phyloP scores from a whole-genome alignment of 2,113 vertebrate genomes.

The Grantiella picta region DNA sequence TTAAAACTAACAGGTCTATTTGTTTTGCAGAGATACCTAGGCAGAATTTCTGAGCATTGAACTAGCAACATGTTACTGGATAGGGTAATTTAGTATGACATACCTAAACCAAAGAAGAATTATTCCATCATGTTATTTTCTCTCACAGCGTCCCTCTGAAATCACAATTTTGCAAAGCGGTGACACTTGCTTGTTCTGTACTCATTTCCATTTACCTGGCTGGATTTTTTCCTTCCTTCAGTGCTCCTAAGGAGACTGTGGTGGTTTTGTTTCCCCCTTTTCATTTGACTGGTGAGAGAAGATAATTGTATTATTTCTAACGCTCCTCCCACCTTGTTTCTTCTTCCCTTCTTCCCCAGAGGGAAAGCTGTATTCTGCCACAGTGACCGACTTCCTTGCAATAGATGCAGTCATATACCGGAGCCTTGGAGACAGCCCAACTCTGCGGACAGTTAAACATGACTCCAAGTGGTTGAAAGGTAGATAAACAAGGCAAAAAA shows the following conservation, averaged over 20 bases:
- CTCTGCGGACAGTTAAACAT: slow-evolving; percentile 96
- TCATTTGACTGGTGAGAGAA: slow-evolving; percentile 31
- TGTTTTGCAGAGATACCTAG: neutral
- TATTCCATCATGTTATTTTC: neutral
- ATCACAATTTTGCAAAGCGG: slow-evolving; percentile 30
- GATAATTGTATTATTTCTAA: slow-evolving; percentile 15
- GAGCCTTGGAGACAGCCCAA: slow-evolving; percentile 96
- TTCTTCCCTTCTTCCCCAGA: slow-evolving; percentile 71
- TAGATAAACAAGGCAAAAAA: slow-evolving; percentile 57
- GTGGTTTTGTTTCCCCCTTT: slow-evolving; percentile 21
- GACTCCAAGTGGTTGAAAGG: slow-evolving; percentile 99
- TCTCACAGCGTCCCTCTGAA: slow-evolving; percentile 2
- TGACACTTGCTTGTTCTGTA: neutral
- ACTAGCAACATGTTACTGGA: neutral
- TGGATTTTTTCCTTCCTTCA: neutral
- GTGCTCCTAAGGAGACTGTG: neutral
- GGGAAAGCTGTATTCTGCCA: slow-evolving; percentile 97
- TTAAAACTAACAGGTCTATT: neutral
- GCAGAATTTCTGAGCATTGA: neutral
- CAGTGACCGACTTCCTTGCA: slow-evolving; percentile 97
- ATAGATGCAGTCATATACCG: slow-evolving; percentile 98
- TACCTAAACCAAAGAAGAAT: neutral
- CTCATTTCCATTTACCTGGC: slow-evolving; percentile 7
- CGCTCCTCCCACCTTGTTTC: neutral
- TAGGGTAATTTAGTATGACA: neutral